Conservation (phyloP, 2,888 invertebrate species). For the Cryptocheilus praepositus region DNA sequence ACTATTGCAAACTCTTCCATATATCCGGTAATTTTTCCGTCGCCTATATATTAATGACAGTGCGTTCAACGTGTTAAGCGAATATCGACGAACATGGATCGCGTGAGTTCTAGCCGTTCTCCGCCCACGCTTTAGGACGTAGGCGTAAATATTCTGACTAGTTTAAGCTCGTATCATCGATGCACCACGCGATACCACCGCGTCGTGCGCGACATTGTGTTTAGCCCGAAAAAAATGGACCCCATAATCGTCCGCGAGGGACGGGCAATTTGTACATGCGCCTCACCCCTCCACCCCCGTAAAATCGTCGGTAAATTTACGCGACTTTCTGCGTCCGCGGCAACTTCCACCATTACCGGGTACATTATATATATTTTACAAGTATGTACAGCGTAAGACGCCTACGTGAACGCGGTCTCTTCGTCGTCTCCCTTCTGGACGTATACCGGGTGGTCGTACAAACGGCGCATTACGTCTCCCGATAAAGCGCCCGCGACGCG, state of each 20-base stretch:
- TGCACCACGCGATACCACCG: too few species aligned
- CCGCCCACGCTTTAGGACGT: too few species aligned
- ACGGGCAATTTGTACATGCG: not conserved
- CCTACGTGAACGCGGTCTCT: constrained; percentile 31
- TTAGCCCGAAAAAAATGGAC: too few species aligned
- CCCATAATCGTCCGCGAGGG: constrained; percentile 1
- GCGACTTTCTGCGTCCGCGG: not conserved
- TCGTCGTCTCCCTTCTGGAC: not conserved
- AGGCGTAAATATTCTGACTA: too few species aligned
- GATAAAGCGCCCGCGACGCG: not conserved
- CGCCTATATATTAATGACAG: too few species aligned
- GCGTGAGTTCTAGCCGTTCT: too few species aligned
- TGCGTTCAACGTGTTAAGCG: too few species aligned
- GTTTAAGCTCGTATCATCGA: too few species aligned
- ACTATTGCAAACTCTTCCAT: too few species aligned
- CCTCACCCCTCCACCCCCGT: not conserved
- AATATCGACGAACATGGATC: too few species aligned
- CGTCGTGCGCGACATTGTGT: too few species aligned
- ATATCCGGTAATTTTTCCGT: too few species aligned
- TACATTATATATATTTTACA: not conserved
- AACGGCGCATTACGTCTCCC: not conserved
- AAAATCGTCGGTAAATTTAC: not conserved
- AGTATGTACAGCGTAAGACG: constrained; percentile 32
- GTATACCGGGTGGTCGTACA: constrained; percentile 4
- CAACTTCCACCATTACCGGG: not conserved